Conservation (phyloP, 1,140 invertebrate genomes). For the Gerris buenoi region DNA sequence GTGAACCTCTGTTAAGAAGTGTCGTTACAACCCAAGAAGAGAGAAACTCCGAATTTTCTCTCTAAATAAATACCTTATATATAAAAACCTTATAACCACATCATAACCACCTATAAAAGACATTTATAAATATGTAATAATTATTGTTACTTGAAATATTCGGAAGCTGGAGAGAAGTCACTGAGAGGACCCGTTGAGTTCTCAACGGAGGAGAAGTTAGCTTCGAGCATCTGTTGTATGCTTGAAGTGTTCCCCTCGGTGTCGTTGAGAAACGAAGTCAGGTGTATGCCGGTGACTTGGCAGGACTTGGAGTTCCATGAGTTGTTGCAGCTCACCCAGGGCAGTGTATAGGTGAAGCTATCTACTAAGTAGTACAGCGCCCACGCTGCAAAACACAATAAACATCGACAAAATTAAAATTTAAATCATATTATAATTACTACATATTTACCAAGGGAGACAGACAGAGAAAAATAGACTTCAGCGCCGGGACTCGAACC, state of each 20-base stretch:
- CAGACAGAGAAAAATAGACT: too few species aligned
- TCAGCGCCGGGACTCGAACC: too few species aligned
- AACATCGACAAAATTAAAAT: too few species aligned
- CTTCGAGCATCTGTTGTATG: neutral
- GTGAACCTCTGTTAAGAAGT: too few species aligned
- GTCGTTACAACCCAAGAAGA: too few species aligned
- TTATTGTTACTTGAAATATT: conserved; percentile 42
- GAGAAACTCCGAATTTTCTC: too few species aligned
- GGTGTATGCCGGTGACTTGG: conserved; percentile 29
- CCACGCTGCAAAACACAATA: conserved; percentile 34
- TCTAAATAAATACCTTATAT: too few species aligned
- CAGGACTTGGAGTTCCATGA: conserved; percentile 73
- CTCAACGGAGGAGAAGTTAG: neutral
- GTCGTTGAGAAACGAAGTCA: conserved; percentile 4
- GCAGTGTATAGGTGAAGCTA: conserved; percentile 49
- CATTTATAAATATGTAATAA: too few species aligned
- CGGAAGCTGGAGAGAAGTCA: conserved; percentile 44
- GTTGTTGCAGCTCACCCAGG: conserved; percentile 77
- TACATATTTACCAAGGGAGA: too few species aligned
- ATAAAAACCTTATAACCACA: too few species aligned
- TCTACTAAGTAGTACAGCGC: conserved; percentile 69
- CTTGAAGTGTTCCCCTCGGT: conserved; percentile 15
- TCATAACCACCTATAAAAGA: too few species aligned
- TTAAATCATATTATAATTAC: too few species aligned
- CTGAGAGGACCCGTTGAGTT: conserved; percentile 16